These are phyloP conservation scores for Candidula unifasciata DNA, from an alignment of 2,888 invertebrate species.

Conservation along the genomic window DNA sequence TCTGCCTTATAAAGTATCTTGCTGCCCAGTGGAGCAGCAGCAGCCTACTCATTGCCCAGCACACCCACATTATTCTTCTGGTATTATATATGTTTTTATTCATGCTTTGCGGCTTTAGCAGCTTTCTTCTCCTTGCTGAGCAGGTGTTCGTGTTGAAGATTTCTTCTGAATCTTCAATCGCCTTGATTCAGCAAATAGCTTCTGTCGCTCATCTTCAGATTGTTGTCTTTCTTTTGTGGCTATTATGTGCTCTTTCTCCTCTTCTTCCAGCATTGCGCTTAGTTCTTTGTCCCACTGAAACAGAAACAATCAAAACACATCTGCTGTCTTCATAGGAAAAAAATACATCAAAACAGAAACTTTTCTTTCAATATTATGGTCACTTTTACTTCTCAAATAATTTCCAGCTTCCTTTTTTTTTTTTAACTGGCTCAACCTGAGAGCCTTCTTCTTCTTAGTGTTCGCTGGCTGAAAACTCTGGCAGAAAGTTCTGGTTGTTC, in stretches of 20 bases:
- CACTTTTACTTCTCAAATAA: no score
- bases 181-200: slow-evolving; percentile 55
- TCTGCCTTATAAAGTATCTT: no score
- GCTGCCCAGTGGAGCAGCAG: no score
- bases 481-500: no score
- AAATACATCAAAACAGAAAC: neutral
- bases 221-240: slow-evolving; percentile 64
- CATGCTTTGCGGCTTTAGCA: neutral
- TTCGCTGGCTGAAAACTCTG: no score
- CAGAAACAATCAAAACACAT: neutral
- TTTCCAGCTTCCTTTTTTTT: no score
- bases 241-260: slow-evolving; percentile 68
- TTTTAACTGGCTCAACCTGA: no score
- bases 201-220: slow-evolving; percentile 65
- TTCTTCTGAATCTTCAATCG: slow-evolving; percentile 37
- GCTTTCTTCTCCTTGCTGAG: neutral
- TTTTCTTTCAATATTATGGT: no score
- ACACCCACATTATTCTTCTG: no score
- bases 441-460: no score
- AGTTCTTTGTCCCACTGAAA: slow-evolving; percentile 75
- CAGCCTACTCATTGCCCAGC: no score
- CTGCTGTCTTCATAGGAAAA: neutral
- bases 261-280: slow-evolving; percentile 68
- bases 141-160: neutral
- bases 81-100: neutral